These are phyloP conservation scores for Andricus quercusramuli DNA, from an alignment of 2,888 invertebrate species.

Conservation along the genomic window DNA sequence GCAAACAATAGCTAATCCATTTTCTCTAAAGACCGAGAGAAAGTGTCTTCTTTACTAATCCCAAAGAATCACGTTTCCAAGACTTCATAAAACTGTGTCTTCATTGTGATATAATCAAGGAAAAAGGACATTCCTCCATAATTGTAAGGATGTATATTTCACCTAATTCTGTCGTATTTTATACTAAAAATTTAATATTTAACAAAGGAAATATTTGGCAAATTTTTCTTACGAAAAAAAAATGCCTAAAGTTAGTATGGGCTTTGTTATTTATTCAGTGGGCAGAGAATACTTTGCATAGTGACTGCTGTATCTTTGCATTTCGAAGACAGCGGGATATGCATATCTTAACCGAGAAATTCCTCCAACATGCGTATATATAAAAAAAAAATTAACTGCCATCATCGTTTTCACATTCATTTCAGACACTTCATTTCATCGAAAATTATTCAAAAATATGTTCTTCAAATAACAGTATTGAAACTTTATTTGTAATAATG, in stretches of 20 bases:
- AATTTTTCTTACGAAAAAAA: neutral
- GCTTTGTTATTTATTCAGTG: constrained; percentile 39
- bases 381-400: constrained; percentile 6
- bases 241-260: neutral
- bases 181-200: neutral
- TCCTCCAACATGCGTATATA: constrained; percentile 1
- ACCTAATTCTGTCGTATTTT: neutral
- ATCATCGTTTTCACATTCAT: neutral
- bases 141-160: neutral
- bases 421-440: neutral
- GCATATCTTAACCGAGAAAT: constrained; percentile 37
- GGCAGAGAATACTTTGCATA: constrained; percentile 17
- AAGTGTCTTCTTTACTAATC: constrained; percentile 28
- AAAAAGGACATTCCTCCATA: neutral
- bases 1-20: neutral
- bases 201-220: neutral
- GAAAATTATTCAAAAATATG: neutral
- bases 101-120: constrained; percentile 34
- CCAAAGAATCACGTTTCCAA: constrained; percentile 26
- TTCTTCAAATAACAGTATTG: neutral
- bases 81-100: constrained; percentile 13
- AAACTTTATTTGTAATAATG: neutral
- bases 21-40: constrained; percentile 12
- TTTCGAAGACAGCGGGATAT: constrained; percentile 37
- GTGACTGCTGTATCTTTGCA: constrained; percentile 13